Evolutionary conservation across 2,113 vertebrate genomes (phyloP).

Genomic region (Pholis gunnellus): DNA sequence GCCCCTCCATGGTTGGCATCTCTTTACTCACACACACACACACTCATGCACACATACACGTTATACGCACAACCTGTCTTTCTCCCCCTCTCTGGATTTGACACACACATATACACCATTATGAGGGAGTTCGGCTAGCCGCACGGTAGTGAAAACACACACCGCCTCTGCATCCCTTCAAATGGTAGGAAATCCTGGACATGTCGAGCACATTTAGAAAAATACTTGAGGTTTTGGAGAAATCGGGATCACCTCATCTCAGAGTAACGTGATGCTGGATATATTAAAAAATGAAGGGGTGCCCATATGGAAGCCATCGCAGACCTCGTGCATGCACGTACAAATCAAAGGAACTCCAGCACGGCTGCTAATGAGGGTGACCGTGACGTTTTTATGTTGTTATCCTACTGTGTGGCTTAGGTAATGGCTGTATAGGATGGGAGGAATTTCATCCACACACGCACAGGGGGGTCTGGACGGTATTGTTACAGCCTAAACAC

Average conservation of each 20-base stretch:
- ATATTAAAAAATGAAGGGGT: slow-evolving; percentile 77
- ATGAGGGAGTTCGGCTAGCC: slow-evolving; percentile 57
- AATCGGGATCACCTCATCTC: slow-evolving; percentile 81
- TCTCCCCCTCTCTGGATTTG: slow-evolving; percentile 42
- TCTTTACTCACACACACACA: slow-evolving; percentile 31
- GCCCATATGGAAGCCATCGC: slow-evolving; percentile 83
- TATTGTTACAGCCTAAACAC: slow-evolving; percentile 76
- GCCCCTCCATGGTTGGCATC: slow-evolving; percentile 74
- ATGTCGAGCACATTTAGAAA: slow-evolving; percentile 82
- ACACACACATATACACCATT: slow-evolving; percentile 42
- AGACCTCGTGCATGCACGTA: slow-evolving; percentile 59
- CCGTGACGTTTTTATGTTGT: slow-evolving; percentile 78
- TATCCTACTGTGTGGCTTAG: slow-evolving; percentile 80
- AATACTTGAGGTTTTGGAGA: slow-evolving; percentile 82
- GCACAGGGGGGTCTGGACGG: slow-evolving; percentile 42
- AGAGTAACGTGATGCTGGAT: slow-evolving; percentile 79
- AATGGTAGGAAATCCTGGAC: slow-evolving; percentile 84
- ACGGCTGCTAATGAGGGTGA: slow-evolving; percentile 78
- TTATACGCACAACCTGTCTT: slow-evolving; percentile 49
- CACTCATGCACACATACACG: slow-evolving; percentile 32
- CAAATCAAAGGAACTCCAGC: slow-evolving; percentile 66
- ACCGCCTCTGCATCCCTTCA: slow-evolving; percentile 68
- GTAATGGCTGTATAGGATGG: slow-evolving; percentile 68
- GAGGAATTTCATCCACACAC: slow-evolving; percentile 60
- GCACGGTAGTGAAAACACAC: slow-evolving; percentile 74